phyloP scores from a whole-genome alignment of 2,113 vertebrate genomes.

The Anseranas semipalmata region DNA sequence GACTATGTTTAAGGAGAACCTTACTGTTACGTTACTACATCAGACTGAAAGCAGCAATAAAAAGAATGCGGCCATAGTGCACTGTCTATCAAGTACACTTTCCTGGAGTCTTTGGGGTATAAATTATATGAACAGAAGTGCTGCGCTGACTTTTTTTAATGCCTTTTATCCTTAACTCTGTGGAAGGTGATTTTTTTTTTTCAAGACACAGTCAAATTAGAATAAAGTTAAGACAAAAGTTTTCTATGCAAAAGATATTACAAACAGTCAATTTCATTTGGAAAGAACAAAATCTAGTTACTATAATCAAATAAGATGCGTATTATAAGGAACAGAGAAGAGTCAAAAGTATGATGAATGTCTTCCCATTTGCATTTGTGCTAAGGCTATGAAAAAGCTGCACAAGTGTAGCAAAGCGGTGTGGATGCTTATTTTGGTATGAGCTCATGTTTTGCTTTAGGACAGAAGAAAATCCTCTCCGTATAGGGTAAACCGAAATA shows the following conservation, averaged over 20 bases:
- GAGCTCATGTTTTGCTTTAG: neutral
- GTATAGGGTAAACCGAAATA: neutral
- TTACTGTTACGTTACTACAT: neutral
- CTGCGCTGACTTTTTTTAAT: neutral
- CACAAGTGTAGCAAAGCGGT: neutral
- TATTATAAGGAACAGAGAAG: neutral
- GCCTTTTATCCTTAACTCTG: neutral
- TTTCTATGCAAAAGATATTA: neutral
- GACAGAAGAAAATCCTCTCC: neutral
- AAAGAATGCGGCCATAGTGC: neutral
- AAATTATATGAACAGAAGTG: neutral
- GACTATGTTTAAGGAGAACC: neutral
- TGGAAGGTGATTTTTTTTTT: neutral
- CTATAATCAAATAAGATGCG: neutral
- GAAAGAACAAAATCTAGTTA: neutral
- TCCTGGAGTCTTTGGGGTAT: neutral
- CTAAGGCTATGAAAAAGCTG: neutral
- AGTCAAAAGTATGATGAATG: neutral
- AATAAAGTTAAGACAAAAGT: neutral
- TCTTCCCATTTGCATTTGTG: neutral
- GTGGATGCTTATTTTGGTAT: neutral
- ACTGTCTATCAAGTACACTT: neutral
- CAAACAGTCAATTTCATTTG: neutral
- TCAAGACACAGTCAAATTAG: neutral
- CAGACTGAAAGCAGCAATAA: neutral